Conservation (phyloP, 2,888 invertebrate species). For the Hyles lineata region DNA sequence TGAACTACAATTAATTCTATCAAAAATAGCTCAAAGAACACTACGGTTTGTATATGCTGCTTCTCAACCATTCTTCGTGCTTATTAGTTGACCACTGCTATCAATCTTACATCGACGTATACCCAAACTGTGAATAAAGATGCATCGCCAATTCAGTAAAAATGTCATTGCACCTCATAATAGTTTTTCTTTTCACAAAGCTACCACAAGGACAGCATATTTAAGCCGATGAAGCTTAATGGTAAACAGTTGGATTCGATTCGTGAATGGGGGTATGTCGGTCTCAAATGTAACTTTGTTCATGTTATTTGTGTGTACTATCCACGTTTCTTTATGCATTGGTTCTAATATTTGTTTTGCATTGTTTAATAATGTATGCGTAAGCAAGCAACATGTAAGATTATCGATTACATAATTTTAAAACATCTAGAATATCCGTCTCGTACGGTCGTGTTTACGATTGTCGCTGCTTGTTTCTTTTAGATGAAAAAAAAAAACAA, state of each 20-base stretch:
- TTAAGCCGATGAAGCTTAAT: conserved; percentile 90
- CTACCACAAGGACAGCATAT: conserved; percentile 75
- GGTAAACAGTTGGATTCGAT: conserved; percentile 94
- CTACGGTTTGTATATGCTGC: no score
- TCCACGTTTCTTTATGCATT: conserved; percentile 53
- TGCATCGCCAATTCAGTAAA: background rate
- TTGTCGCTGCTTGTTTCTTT: no score
- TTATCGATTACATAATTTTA: no score
- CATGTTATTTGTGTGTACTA: conserved; percentile 23
- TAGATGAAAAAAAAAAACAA: no score
- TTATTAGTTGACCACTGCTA: no score
- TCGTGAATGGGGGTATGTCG: conserved; percentile 92
- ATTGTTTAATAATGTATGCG: background rate
- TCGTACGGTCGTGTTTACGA: no score
- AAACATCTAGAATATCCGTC: no score
- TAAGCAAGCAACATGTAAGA: no score
- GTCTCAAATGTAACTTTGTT: conserved; percentile 43
- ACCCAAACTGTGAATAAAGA: background rate
- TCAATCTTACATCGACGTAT: background rate
- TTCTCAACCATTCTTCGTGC: no score
- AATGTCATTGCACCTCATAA: conserved; percentile 17
- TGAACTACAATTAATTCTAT: no score
- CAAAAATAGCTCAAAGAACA: no score
- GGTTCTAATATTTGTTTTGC: conserved; percentile 35
- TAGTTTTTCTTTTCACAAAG: conserved; percentile 65